A percentile compares a stretch with the other conserved stretches of the same genome.
Evolutionary conservation across 1,140 invertebrate species (phyloP).

Genomic region (Pseudomyrmex gracilis): DNA sequence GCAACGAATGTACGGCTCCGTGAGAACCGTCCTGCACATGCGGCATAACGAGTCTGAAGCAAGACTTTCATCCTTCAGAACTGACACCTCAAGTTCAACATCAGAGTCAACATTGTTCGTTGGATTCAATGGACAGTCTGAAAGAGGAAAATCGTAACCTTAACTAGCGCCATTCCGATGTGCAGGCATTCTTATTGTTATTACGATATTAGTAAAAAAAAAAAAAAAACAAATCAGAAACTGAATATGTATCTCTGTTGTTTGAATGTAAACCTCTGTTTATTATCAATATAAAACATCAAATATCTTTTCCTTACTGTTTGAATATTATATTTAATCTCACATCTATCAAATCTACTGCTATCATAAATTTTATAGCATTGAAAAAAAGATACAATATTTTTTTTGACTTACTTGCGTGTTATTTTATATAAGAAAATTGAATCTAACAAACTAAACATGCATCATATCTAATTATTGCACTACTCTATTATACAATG

Average conservation of each 20-base stretch:
- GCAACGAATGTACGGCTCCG: conserved; percentile 91
- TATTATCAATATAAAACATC: background rate
- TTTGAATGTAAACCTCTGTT: background rate
- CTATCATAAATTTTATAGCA: background rate
- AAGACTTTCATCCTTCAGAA: conserved; percentile 79
- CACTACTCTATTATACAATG: too few relatives aligned
- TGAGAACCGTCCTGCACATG: conserved; percentile 83
- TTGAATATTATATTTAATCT: background rate
- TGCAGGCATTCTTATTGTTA: conserved; percentile 14
- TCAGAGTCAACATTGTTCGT: conserved; percentile 64
- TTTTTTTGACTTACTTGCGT: too few relatives aligned
- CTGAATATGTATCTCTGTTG: background rate
- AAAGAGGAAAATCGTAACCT: conserved; percentile 82
- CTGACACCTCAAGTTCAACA: conserved; percentile 75
- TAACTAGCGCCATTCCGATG: conserved; percentile 61
- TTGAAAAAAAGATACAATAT: too few relatives aligned
- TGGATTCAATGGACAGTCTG: conserved; percentile 77
- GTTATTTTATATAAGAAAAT: too few relatives aligned
- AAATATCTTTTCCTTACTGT: background rate
- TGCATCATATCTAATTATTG: background rate
- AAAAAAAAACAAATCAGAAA: too few relatives aligned
- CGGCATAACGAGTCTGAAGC: conserved; percentile 81
- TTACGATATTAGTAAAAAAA: background rate
- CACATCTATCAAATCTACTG: background rate
- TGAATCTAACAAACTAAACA: background rate